These are phyloP conservation scores for Phoenicopterus ruber DNA, from an alignment of 2,113 vertebrate genomes.

Conservation along the genomic window DNA sequence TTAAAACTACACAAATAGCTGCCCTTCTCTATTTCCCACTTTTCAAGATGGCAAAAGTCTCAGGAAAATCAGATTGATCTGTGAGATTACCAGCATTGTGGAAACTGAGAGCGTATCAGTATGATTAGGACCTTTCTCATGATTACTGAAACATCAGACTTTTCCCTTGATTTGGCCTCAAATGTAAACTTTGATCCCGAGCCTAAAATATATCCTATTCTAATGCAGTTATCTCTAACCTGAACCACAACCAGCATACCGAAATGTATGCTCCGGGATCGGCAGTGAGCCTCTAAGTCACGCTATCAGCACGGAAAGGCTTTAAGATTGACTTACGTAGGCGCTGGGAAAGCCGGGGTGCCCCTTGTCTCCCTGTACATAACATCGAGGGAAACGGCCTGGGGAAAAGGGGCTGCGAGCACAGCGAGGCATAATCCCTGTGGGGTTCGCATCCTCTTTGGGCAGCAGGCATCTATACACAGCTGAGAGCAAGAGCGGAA, in stretches of 20 bases:
- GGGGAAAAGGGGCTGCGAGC: not conserved
- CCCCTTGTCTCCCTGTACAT: not conserved
- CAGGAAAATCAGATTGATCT: slow-evolving; percentile 20
- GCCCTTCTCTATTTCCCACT: not conserved
- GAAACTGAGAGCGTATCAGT: not conserved
- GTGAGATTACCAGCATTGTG: not conserved
- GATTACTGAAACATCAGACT: slow-evolving; percentile 6
- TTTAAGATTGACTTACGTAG: not conserved
- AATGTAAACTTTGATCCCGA: slow-evolving; percentile 25
- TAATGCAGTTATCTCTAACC: slow-evolving; percentile 26
- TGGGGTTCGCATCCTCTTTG: not conserved
- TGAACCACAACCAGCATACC: not conserved
- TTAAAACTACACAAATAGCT: not conserved
- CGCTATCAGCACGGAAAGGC: not conserved
- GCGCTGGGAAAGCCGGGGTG: not conserved
- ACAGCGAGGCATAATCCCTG: not conserved
- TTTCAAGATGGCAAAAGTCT: not conserved
- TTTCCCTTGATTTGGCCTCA: slow-evolving; percentile 2
- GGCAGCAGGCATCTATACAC: fast-evolving
- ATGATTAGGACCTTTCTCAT: not conserved
- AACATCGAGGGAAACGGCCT: not conserved
- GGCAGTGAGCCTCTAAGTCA: not conserved
- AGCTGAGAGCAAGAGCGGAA: not conserved
- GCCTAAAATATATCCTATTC: not conserved
- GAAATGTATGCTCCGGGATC: not conserved